Conservation (phyloP, 2,113 vertebrate genomes). For the Anas platyrhynchos region DNA sequence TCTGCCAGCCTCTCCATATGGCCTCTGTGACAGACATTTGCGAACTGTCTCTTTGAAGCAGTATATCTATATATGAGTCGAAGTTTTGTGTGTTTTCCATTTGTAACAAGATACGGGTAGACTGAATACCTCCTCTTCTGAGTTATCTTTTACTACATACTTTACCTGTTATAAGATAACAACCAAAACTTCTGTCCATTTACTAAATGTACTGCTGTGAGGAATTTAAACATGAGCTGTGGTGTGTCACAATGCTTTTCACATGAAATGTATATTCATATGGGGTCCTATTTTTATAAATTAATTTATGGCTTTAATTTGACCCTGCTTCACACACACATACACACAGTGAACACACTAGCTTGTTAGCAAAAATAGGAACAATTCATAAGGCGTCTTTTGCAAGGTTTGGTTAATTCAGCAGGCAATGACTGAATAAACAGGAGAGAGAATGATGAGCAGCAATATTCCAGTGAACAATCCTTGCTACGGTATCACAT, state of each 20-base stretch:
- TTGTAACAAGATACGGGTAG: background rate
- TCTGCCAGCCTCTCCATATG: slow-evolving; percentile 68
- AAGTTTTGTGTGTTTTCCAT: background rate
- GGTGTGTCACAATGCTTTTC: background rate
- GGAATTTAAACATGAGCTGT: rapidly evolving
- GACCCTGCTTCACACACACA: background rate
- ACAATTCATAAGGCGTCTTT: background rate
- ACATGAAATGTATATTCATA: background rate
- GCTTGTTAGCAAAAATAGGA: background rate
- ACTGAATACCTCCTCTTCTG: background rate
- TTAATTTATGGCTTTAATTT: background rate
- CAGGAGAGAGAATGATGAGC: background rate
- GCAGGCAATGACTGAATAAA: rapidly evolving
- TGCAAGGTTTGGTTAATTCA: background rate
- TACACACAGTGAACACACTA: background rate
- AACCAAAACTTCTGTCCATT: background rate
- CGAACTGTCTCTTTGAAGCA: slow-evolving; percentile 12
- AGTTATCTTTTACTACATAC: background rate
- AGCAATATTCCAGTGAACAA: background rate
- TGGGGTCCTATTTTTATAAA: background rate
- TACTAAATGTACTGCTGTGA: background rate
- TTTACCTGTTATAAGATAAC: background rate
- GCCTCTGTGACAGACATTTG: slow-evolving; percentile 26
- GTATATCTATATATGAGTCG: background rate
- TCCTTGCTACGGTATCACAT: background rate